Conservation (phyloP, 2,888 invertebrate species). For the Heliconius sara region DNA sequence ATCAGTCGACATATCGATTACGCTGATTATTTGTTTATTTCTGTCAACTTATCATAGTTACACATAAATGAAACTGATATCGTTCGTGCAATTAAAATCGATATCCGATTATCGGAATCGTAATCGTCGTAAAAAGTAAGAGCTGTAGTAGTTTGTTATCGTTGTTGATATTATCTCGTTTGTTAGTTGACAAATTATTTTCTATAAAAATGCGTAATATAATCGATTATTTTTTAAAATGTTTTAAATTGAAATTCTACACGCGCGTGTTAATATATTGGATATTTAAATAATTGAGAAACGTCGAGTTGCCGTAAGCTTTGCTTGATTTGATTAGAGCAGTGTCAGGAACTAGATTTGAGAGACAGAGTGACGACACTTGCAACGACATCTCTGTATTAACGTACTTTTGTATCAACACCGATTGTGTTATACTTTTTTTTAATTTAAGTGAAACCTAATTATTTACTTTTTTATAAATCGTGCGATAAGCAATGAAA, state of each 20-base stretch:
- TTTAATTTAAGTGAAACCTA: background rate
- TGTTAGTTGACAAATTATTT: background rate
- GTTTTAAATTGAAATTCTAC: slow-evolving; percentile 24
- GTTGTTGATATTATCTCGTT: background rate
- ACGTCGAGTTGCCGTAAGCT: background rate
- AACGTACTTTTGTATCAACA: background rate
- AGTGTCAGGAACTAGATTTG: background rate
- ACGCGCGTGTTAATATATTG: slow-evolving; percentile 7
- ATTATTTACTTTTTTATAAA: background rate
- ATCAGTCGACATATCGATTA: slow-evolving; percentile 41
- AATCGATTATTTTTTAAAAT: slow-evolving; percentile 23
- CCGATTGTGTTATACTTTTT: slow-evolving; percentile 2
- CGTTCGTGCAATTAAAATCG: background rate
- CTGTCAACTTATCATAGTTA: slow-evolving; percentile 3
- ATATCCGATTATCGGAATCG: background rate
- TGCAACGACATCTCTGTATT: background rate
- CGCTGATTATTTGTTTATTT: background rate
- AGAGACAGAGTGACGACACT: background rate
- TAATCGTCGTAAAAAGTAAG: background rate
- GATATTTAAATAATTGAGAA: background rate
- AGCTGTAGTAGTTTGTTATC: slow-evolving; percentile 14
- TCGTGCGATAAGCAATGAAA: background rate
- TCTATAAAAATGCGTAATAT: background rate
- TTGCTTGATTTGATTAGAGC: background rate
- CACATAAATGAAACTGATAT: background rate